A percentile compares a stretch with the other conserved stretches of the same genome.
Conservation (phyloP, 2,797 vertebrate species). For the Chelon auratus region DNA sequence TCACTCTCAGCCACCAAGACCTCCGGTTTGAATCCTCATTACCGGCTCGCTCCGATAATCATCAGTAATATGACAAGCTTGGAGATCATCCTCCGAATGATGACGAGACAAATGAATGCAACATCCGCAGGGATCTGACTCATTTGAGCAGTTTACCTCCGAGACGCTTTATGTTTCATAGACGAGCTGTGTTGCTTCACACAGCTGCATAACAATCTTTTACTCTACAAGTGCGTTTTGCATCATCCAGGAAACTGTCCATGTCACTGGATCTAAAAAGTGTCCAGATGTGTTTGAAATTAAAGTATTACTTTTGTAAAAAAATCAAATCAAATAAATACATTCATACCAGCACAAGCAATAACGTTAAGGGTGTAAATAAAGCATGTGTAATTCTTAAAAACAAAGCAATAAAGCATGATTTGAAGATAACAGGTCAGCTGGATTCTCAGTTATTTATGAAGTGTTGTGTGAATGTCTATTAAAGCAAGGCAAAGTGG, state of each 20-base stretch:
- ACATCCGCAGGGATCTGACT: background rate
- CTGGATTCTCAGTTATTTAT: background rate
- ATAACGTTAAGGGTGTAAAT: background rate
- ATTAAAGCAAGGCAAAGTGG: background rate
- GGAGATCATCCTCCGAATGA: constrained; percentile 22
- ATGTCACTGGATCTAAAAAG: background rate
- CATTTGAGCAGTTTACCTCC: constrained; percentile 15
- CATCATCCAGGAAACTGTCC: background rate
- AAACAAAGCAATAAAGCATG: constrained; percentile 18
- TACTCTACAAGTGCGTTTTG: background rate
- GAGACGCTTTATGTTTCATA: constrained; percentile 8
- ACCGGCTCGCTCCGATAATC: constrained; percentile 5
- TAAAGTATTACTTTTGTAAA: background rate
- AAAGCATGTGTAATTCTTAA: background rate
- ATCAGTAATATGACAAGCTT: constrained; percentile 3
- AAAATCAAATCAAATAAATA: no score
- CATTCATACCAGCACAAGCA: background rate
- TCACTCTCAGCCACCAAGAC: background rate
- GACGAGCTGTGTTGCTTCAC: constrained; percentile 1
- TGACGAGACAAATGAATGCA: constrained; percentile 5
- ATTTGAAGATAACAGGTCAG: background rate
- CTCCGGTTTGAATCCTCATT: background rate
- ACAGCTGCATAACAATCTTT: background rate
- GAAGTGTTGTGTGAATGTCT: background rate
- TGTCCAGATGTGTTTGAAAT: constrained; percentile 10